Conservation (phyloP, 2,888 invertebrate genomes). For the Aquatica leii region DNA sequence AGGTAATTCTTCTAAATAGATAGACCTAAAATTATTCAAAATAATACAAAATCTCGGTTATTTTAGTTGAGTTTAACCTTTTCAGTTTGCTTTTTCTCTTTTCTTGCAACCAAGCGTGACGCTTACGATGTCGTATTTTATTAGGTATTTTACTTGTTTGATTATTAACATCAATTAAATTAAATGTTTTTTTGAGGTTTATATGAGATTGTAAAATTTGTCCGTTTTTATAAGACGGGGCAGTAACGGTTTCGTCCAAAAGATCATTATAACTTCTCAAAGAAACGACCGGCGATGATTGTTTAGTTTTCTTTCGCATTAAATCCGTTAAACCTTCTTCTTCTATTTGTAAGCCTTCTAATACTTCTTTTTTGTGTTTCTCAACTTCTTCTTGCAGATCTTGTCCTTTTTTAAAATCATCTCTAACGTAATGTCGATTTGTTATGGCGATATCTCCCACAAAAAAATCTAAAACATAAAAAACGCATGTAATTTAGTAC, state of each 20-base stretch:
- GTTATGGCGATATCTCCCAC: conserved; percentile 87
- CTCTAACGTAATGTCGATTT: conserved; percentile 37
- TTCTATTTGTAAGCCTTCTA: conserved; percentile 85
- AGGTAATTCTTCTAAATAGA: conserved; percentile 60
- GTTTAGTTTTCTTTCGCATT: conserved; percentile 74
- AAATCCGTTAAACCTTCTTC: conserved; percentile 83
- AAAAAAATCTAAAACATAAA: conserved; percentile 74
- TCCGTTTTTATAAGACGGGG: conserved; percentile 42
- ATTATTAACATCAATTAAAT: neutral
- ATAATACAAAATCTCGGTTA: no score
- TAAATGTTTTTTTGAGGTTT: neutral
- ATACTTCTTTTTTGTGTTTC: conserved; percentile 81
- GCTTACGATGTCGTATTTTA: conserved; percentile 24
- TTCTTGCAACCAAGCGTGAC: conserved; percentile 11
- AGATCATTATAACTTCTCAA: conserved; percentile 55
- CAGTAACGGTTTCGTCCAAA: conserved; percentile 43
- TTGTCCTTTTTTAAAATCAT: conserved; percentile 47
- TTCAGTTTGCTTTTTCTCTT: conserved; percentile 37
- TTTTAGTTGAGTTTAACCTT: no score
- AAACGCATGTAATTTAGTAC: conserved; percentile 16
- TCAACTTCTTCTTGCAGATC: conserved; percentile 78
- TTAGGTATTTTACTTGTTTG: neutral
- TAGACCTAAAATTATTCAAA: neutral
- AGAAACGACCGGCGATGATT: conserved; percentile 60
- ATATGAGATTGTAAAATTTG: conserved; percentile 41